These are phyloP conservation scores for Suncus etruscus DNA, from an alignment of 2,113 vertebrate species.

Conservation along the genomic window DNA sequence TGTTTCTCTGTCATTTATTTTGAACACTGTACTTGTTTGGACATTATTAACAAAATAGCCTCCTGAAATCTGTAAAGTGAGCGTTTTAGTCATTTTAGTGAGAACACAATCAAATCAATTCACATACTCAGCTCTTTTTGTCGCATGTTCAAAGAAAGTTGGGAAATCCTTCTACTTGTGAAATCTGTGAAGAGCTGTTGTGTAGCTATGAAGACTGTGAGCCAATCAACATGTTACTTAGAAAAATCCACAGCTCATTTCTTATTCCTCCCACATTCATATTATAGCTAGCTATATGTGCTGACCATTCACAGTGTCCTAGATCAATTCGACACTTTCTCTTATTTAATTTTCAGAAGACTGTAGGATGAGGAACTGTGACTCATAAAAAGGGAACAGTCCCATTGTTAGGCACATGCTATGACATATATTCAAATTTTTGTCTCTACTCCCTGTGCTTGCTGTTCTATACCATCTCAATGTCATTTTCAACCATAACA, in stretches of 20 bases:
- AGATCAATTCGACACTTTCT: too few species aligned
- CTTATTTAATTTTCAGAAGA: constrained; percentile 16
- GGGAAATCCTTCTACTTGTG: not conserved
- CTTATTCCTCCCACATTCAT: not conserved
- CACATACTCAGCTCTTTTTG: not conserved
- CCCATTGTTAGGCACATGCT: not conserved
- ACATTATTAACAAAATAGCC: constrained; percentile 79
- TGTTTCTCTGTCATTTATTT: constrained; percentile 79
- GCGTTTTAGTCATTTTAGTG: constrained; percentile 28
- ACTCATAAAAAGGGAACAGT: not conserved
- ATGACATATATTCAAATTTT: not conserved
- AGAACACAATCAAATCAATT: constrained; percentile 11
- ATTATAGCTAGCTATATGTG: not conserved
- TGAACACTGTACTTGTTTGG: constrained; percentile 83
- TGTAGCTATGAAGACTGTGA: not conserved
- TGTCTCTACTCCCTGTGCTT: not conserved
- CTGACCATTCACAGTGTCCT: too few species aligned
- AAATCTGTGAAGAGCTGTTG: not conserved
- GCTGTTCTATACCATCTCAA: not conserved
- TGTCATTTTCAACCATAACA: not conserved
- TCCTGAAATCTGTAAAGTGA: constrained; percentile 48
- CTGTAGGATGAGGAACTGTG: not conserved
- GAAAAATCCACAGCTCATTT: not conserved
- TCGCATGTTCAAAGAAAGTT: not conserved
- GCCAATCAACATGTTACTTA: not conserved